Evolutionary conservation across 2,113 vertebrate genomes (phyloP).

Genomic region (Centropristis striata): DNA sequence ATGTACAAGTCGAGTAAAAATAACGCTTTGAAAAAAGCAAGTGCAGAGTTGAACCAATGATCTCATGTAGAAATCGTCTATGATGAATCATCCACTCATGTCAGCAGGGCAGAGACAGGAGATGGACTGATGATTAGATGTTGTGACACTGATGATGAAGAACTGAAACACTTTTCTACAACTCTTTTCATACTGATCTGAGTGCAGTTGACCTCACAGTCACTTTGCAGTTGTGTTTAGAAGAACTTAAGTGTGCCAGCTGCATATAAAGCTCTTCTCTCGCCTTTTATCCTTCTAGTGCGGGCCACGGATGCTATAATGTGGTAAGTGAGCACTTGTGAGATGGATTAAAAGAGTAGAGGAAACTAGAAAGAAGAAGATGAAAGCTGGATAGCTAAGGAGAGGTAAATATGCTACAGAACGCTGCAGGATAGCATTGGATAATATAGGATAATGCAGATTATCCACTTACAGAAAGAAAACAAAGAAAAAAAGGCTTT

Average conservation of each 20-base stretch:
- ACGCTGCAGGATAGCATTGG: not conserved
- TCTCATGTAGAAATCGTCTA: no score
- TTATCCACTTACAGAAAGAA: not conserved
- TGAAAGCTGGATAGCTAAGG: not conserved
- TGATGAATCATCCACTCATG: not conserved
- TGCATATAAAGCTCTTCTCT: not conserved
- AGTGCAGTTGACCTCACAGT: constrained; percentile 1
- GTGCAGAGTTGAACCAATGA: no score
- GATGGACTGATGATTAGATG: no score
- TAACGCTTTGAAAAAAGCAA: not conserved
- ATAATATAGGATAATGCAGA: not conserved
- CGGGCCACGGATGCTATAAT: not conserved
- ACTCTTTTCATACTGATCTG: not conserved
- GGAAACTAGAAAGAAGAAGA: not conserved
- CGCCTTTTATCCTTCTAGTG: not conserved
- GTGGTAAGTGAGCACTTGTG: constrained; percentile 4
- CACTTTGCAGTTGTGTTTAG: constrained; percentile 5
- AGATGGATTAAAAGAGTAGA: not conserved
- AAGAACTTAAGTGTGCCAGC: not conserved
- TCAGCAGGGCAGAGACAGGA: not conserved
- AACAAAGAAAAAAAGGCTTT: not conserved
- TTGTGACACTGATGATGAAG: not conserved
- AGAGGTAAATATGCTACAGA: not conserved
- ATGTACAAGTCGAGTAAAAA: not conserved
- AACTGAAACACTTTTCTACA: not conserved